Evolutionary conservation across 2,113 vertebrate species (phyloP).

Genomic region (Protobothrops flavoviridis): DNA sequence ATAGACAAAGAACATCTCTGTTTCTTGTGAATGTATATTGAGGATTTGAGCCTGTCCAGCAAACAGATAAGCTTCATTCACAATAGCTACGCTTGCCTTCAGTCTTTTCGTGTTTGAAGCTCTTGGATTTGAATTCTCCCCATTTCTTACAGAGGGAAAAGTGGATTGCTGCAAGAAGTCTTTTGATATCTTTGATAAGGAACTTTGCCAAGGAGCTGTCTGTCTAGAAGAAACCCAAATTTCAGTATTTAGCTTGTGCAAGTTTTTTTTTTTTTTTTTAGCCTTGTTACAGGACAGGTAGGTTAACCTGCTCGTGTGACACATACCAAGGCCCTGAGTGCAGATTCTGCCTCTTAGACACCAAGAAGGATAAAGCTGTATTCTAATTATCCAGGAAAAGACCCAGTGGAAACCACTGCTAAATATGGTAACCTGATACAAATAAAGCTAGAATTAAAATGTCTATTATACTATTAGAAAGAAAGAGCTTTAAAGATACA

Average conservation of each 20-base stretch:
- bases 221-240: not conserved
- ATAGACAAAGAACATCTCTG: not conserved
- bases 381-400: not conserved
- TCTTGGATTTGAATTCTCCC: not conserved
- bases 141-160: not conserved
- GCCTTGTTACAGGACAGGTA: not conserved
- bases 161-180: not conserved
- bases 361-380: not conserved
- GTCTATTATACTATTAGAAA: not conserved
- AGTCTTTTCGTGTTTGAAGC: not conserved
- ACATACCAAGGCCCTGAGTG: not conserved
- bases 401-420: not conserved
- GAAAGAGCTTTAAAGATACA: too few relatives aligned
- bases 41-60: not conserved
- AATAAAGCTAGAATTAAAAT: not conserved
- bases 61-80: not conserved
- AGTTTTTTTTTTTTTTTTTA: not conserved
- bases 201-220: not conserved
- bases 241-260: not conserved
- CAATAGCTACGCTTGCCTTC: not conserved
- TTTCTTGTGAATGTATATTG: not conserved
- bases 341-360: not conserved
- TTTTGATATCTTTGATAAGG: not conserved
- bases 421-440: not conserved
- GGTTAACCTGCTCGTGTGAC: not conserved